Base-by-base conservation (phyloP, 2,888 invertebrate genomes). In the Lasioglossum lativentre region DNA sequence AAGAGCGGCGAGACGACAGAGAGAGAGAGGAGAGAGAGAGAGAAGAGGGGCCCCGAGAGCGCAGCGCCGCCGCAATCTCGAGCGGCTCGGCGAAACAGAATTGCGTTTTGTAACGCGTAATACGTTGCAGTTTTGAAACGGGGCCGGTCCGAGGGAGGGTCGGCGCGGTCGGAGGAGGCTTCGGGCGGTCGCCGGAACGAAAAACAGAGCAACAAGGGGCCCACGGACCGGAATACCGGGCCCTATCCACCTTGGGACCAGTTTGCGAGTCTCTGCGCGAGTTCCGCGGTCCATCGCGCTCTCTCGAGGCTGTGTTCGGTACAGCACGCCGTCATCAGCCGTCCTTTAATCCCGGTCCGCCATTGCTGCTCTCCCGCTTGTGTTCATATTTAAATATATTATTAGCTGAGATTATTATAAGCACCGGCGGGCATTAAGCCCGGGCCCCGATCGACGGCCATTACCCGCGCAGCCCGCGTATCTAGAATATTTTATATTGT, bases 151-250 rank as follows among this genome's bases (percentile, higher is more conserved):
- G 74, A 45, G 80, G 68, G 71, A 81, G 78, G 86, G 74, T 68
- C 74, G 40, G 59, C 10, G 19, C 8, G 66, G 66, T 30, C 30
- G 66, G 66, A 66, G 81, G 70, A 30, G 75, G 83, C 88, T 88
- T 81, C 90, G 78, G 83, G 84, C 90, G 88, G 90, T 88, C 66
- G 52, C 78, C 75, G 56, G 59, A 80, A 74, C 71, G 59, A 88
- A 80, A 82, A 82, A 85, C 71, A 76, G 86, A 88, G 83, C 80
- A 88, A 89, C 78, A 83, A 66, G 56, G 19, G 38, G 23, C 68
- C 38, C 78, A 40, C 47, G 45, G 75, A 56, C 85, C 63, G 79
- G 85, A 77, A 85, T 84, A 78, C 84, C 70, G 45, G 75, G 23
- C 75, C 42, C 38, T 16, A 16, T 42, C 45, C 52, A 45, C 38